Evolutionary conservation across 2,113 vertebrate genomes (phyloP), one percentile per base, ranked within the genome.

Genomic region (Ceuthmochares aereus): DNA sequence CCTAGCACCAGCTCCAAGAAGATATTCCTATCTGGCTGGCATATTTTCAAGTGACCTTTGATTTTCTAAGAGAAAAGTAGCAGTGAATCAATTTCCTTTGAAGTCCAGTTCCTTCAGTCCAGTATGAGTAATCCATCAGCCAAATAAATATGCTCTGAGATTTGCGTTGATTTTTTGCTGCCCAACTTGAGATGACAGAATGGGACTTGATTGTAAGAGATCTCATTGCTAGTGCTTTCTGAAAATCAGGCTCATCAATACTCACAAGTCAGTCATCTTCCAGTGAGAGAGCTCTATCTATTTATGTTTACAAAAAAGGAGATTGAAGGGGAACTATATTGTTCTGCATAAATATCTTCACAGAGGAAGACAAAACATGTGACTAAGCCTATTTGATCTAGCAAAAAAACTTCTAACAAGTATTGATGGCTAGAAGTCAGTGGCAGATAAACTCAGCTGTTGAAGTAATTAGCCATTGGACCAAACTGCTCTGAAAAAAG

Each of bases 31-130:
- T 91, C 63, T 80, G 20, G 30, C 83, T 94, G 82, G 70, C 34
- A 4, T 79, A 55, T 80, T 93, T 95, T 87, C 87, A 91, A 89
- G 70, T 64, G 85, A 36, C 51, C 70, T 89, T 73, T 76, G 49
- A 87, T 87, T 94, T 90, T 89, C 16, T 82, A 42, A 89, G 66
- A 72, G 58, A 89, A 91, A 92, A 85, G 67, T 79, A 85, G 27
- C 4, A 7, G 25, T 87, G 80, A 87, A 78, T 96, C 45, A 40
- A 82, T 93, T 83, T 89, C 59, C 42, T 93, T 85, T 93, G 89
- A 87, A 82, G 70, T 89, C 54, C 22, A 69, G 29, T 77, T 83
- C 37, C 82, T 80, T 96, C 85, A 85, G 42, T 80, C 96, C 85
- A 85, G 42, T 68, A 30, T 0, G 3, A 16, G 37, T 87, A 68